phyloP scores from a whole-genome alignment of 2,797 vertebrate species.

The Pteronotus mesoamericanus region DNA sequence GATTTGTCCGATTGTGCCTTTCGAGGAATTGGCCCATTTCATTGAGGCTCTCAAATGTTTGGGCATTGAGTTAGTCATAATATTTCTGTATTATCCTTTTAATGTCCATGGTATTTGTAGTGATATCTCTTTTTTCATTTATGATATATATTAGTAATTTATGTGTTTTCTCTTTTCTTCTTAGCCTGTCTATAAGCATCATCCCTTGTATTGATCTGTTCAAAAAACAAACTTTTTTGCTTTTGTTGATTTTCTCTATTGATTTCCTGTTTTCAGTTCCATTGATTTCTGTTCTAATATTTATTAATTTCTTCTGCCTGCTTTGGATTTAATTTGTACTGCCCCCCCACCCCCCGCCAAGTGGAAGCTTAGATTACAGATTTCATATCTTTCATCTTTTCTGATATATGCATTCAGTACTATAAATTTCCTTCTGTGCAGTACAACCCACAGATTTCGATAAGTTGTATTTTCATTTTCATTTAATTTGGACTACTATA shows the following conservation, averaged over 20 bases:
- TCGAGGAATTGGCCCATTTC: neutral
- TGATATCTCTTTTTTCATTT: neutral
- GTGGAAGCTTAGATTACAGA: neutral
- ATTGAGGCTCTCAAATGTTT: neutral
- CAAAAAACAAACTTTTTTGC: neutral
- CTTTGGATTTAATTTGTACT: neutral
- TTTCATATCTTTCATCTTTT: neutral
- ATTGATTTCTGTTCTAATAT: neutral
- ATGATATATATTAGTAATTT: neutral
- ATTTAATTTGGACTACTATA: neutral
- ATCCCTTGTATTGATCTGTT: neutral
- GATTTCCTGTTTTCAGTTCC: neutral
- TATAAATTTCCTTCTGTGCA: neutral
- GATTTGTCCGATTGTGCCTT: neutral
- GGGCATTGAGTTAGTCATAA: neutral
- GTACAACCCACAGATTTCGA: too few relatives aligned
- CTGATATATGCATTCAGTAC: neutral
- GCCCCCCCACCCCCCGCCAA: too few relatives aligned
- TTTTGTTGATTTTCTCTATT: neutral
- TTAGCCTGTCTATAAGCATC: neutral
- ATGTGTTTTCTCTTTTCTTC: neutral
- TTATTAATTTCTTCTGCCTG: neutral
- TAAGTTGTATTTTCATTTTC: too few relatives aligned
- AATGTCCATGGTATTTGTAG: neutral
- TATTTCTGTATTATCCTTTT: neutral